A percentile compares a stretch with the other conserved stretches of the same genome.
These are phyloP conservation scores for Tenrec ecaudatus DNA, from an alignment of 2,113 vertebrate genomes.

Conservation along the genomic window DNA sequence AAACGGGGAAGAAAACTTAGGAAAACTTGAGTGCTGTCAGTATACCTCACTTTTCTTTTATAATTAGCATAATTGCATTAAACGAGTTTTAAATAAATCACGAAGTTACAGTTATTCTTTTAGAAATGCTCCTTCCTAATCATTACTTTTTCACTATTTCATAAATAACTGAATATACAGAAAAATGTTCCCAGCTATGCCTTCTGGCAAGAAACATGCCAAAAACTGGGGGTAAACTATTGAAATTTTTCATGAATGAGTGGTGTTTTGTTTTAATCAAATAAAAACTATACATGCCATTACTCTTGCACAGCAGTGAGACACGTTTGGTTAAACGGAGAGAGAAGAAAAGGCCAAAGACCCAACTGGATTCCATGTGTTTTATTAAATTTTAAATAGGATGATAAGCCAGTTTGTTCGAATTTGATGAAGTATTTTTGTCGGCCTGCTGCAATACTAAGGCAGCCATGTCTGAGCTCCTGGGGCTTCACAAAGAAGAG, in stretches of 20 bases:
- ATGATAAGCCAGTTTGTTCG: no score
- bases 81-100: background rate
- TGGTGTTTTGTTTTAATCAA: background rate
- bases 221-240: background rate
- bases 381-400: background rate
- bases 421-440: no score
- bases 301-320: background rate
- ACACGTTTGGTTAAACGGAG: background rate
- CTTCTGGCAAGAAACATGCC: background rate
- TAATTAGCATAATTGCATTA: constrained; percentile 9
- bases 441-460: no score
- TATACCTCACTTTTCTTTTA: background rate
- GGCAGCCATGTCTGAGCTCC: no score
- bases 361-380: accelerated
- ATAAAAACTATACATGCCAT: background rate
- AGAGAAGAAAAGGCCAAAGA: background rate
- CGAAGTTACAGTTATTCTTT: background rate
- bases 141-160: constrained; percentile 1
- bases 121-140: background rate
- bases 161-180: background rate
- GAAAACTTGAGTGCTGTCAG: background rate
- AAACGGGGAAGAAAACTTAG: background rate
- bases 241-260: background rate
- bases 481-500: no score
- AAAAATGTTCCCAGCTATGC: background rate